Base-by-base conservation (phyloP, 2,113 vertebrate genomes). In the Sphyrna mokarran region DNA sequence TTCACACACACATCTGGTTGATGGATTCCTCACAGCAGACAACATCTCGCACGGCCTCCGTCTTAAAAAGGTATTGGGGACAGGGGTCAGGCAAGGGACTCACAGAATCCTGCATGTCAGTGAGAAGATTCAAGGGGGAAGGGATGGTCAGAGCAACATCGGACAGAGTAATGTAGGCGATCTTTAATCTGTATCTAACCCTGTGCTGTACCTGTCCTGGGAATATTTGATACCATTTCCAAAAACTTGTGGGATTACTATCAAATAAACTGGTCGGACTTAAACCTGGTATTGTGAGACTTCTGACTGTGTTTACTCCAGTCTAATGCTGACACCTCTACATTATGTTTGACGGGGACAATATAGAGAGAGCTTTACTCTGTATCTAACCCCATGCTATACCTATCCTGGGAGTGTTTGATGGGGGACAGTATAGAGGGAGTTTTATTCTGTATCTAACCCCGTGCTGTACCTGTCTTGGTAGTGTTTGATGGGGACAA, bases 11-110 rank as follows among this genome's bases (percentile, higher is more conserved):
- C 95, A 95, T n/a, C 78, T 95, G 95, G 37, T 83, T 18, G 95
- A 95, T 83, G 69, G 68, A 40, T 95, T 95, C 95, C 72, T 95
- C 6, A 95, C 95, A 1, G 69, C 95, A 18, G 95, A 95, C 76
- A 95, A 95, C 48, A 95, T 95, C 76, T 95, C 95, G 0, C 95
- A 95, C 11, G 95, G 95, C 3, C 69, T 95, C n/a, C 69, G 78
- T 14, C 95, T 95, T 40, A 95, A n/a, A 40, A 95, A 95, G 95
- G 95, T 95, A 14, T 48, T 29, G 1, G 29, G 16, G 10, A 1
- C 37, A 7, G 18, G 58, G 68, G 6, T 63, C 14, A 69, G 23
- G 20, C 26, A 37, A 20, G 48, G 48, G 61, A 18, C 5, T 9
- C 29, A 33, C 26, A 0, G 61, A 54, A n/a, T n/a, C 48, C 5